Percentiles rank a stretch among this genome's conserved stretches.
phyloP scores from a whole-genome alignment of 2,797 vertebrate species.

The Cottoperca gobio region DNA sequence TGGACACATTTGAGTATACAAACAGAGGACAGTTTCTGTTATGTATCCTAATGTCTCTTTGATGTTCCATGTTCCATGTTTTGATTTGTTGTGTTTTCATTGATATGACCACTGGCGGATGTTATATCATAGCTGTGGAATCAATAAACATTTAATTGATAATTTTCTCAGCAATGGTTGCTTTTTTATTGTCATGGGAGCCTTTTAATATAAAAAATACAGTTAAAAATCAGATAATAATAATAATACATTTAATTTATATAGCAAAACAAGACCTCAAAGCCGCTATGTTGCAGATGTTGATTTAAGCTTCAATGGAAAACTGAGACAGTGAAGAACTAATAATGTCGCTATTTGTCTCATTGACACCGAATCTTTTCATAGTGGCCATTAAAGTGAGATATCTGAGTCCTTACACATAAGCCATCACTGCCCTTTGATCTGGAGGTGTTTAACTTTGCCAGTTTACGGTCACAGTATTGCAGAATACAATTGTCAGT shows the following conservation, averaged over 20 bases:
- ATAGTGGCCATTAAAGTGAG: not conserved
- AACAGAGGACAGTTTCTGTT: not conserved
- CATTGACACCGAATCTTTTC: not conserved
- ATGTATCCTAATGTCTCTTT: not conserved
- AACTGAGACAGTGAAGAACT: not conserved
- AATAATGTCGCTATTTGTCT: not conserved
- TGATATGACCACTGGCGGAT: not conserved
- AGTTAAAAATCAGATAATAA: not conserved
- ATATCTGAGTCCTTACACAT: not conserved
- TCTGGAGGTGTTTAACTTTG: not conserved
- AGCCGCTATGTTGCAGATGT: too few species aligned
- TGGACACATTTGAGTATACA: not conserved
- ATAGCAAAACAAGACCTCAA: too few species aligned
- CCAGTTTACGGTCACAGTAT: too few species aligned
- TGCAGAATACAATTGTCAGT: not conserved
- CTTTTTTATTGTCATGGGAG: not conserved
- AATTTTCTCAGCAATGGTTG: not conserved
- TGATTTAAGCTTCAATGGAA: not conserved
- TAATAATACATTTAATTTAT: too few species aligned
- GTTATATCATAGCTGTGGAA: not conserved
- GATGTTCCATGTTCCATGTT: not conserved
- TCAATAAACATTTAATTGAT: constrained; percentile 6
- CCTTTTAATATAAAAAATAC: not conserved
- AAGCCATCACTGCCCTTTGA: not conserved
- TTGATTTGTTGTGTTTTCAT: not conserved